A percentile compares a stretch with the other conserved stretches of the same genome.
phyloP scores from a whole-genome alignment of 1,140 invertebrate genomes.

The Trinorchestia longiramus region DNA sequence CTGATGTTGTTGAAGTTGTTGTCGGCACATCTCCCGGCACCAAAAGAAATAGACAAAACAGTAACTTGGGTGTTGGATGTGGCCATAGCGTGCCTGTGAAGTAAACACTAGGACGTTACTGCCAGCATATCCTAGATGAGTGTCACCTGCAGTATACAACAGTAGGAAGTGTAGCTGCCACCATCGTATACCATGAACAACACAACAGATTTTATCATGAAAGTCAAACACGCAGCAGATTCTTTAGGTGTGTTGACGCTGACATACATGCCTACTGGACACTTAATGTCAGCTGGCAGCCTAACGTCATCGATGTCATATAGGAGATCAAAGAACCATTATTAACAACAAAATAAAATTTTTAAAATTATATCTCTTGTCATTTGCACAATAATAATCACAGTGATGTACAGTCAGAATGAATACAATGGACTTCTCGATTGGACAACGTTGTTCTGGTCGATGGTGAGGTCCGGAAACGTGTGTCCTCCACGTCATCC shows the following conservation, averaged over 20 bases:
- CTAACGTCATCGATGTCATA: neutral
- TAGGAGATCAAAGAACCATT: neutral
- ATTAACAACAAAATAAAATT: neutral
- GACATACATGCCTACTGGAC: neutral
- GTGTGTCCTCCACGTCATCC: too few species aligned
- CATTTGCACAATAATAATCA: neutral
- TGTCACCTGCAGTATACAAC: too few species aligned
- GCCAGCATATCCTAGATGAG: too few species aligned
- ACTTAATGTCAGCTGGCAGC: neutral
- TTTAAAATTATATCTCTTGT: neutral
- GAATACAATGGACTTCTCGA: neutral
- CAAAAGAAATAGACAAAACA: too few species aligned
- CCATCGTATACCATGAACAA: neutral
- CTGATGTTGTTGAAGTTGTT: too few species aligned
- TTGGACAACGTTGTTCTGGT: neutral
- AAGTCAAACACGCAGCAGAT: neutral
- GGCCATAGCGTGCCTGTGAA: too few species aligned
- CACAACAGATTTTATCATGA: neutral
- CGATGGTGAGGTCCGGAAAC: neutral
- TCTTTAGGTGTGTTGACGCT: neutral
- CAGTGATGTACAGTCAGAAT: neutral
- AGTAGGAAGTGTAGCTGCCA: too few species aligned
- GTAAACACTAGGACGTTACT: too few species aligned
- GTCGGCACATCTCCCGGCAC: too few species aligned
- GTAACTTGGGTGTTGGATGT: too few species aligned